These are phyloP conservation scores for Thinocorus orbignyianus DNA, from an alignment of 2,113 vertebrate species.

Conservation along the genomic window DNA sequence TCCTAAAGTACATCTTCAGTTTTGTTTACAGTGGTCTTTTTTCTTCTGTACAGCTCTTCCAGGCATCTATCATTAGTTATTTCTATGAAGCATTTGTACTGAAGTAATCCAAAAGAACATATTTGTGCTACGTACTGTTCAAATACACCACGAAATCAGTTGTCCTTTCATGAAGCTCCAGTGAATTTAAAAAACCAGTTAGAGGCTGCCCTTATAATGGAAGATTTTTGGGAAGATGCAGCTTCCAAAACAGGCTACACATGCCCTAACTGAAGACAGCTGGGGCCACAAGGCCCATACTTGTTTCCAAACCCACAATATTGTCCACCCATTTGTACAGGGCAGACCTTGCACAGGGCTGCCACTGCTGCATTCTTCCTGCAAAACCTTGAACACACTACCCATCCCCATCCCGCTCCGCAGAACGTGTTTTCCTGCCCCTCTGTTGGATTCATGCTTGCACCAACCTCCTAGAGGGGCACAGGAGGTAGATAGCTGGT, in stretches of 20 bases:
- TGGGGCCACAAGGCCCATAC: not conserved
- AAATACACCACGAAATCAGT: not conserved
- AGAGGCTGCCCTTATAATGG: not conserved
- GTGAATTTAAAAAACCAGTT: not conserved
- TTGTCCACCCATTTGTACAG: too few species aligned
- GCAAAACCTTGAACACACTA: not conserved
- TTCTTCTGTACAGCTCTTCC: not conserved
- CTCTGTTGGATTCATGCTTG: not conserved
- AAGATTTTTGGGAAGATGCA: not conserved
- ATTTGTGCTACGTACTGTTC: not conserved
- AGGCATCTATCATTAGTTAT: not conserved
- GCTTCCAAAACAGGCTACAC: not conserved
- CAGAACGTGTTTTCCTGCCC: accelerated
- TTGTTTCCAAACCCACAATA: not conserved
- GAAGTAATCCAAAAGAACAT: not conserved
- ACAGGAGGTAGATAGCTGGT: not conserved
- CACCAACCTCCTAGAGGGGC: not conserved
- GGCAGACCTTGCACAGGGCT: not conserved
- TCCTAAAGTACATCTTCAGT: not conserved
- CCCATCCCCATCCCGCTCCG: not conserved
- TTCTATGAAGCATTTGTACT: not conserved
- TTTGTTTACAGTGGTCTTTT: not conserved
- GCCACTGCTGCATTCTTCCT: not conserved
- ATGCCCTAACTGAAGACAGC: not conserved
- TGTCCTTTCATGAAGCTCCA: not conserved